Evolutionary conservation across 2,888 invertebrate species (phyloP), one percentile per base, ranked within the genome.

Genomic region (Adelphocoris suturalis): DNA sequence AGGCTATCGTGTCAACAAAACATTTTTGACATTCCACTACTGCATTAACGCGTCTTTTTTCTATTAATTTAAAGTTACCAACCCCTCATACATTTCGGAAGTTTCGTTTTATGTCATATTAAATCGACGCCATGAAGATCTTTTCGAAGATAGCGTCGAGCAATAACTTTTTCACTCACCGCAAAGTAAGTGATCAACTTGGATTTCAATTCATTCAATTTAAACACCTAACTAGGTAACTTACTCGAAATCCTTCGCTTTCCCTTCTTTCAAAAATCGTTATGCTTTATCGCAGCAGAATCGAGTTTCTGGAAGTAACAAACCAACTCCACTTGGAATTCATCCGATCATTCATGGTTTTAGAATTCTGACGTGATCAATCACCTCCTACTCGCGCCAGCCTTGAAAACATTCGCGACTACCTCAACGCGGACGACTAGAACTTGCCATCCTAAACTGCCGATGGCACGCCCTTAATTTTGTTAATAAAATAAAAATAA

Each of bases 131-230:
- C 46, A 85, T 85, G 85, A 85, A 85, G 68, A 57, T 85, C 19
- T 85, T 85, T 61, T 85, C 85, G 85, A 52, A 57, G 16, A 5
- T 85, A 16, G 61, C 61, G 27, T 23, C 61, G 37, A 57, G 85
- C 16, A 57, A 55, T 23, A 85, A 85, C 13, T 46, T 85, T 16
- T 85, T 85, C 85, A 12, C 27, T 28, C 61, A 61, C 1, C 57
- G 61, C 61, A 85, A 85, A 85, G 85, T 85, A 48, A 85, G 85
- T 57, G 19, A n/a, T n/a, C 61, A 37, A n/a, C 61, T 61, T 52
- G 52, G 52, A 52, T 16, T 52, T 52, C 16, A 61, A 61, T 19
- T 16, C 61, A 11, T 57, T 4, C 57, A 16, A 16, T 16, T 57
- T 57, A 16, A 13, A 9, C 4, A 19, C 61, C 19, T 61, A 52